These are phyloP conservation scores for Mastomys natalensis DNA, from an alignment of 2,113 vertebrate species.

Conservation along the genomic window DNA sequence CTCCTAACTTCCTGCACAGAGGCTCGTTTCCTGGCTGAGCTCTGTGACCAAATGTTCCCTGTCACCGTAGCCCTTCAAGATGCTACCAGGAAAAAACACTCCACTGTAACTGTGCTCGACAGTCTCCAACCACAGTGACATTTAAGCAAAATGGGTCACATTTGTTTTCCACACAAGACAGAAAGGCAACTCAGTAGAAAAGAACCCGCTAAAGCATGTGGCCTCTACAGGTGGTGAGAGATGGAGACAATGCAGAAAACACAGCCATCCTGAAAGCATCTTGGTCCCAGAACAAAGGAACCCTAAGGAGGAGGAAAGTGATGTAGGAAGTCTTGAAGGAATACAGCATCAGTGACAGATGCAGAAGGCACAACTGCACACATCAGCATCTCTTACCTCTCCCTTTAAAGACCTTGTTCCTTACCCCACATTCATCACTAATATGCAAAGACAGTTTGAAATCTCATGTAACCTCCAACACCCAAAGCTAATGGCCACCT, in stretches of 20 bases:
- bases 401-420: background rate
- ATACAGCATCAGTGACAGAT: background rate
- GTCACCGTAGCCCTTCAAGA: conserved; percentile 28
- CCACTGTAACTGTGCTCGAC: conserved; percentile 40
- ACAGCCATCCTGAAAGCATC: conserved; percentile 33
- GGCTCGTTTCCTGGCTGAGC: background rate
- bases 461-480: background rate
- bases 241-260: conserved; percentile 1
- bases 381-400: background rate
- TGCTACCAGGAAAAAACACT: conserved; percentile 72
- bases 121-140: conserved; percentile 45
- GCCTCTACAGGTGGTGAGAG: background rate
- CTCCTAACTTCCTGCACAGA: background rate
- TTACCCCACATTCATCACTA: background rate
- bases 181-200: conserved; percentile 48
- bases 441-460: background rate
- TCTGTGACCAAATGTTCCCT: background rate
- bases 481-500: background rate
- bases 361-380: background rate
- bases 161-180: conserved; percentile 28
- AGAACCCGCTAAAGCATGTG: conserved; percentile 40
- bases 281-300: background rate
- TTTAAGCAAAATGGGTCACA: background rate
- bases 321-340: background rate
- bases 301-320: background rate